A percentile compares a stretch with the other conserved stretches of the same genome.
Evolutionary conservation across 2,888 invertebrate species (phyloP).

Genomic region (Tetheella fluctuosa): DNA sequence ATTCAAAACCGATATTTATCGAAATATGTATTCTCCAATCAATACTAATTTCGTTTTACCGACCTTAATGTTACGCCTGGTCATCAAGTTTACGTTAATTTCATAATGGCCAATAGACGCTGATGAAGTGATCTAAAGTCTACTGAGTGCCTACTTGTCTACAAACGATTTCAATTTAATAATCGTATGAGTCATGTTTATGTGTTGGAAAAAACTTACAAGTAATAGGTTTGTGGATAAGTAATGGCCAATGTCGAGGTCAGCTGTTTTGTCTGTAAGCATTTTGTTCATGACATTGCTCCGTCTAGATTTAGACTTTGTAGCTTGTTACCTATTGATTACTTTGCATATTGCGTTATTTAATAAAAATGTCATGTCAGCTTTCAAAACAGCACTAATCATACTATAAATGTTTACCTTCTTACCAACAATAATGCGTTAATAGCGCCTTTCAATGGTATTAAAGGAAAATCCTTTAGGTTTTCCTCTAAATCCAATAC

Average conservation of each 20-base stretch:
- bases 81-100: background rate
- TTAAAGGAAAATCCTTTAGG: background rate
- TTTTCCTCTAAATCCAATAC: background rate
- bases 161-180: background rate
- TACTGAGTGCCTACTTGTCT: slow-evolving; percentile 1
- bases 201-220: slow-evolving; percentile 1
- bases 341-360: no score
- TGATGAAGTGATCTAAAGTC: background rate
- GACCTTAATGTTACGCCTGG: no score
- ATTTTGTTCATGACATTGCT: background rate
- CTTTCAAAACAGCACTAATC: no score
- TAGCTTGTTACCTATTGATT: no score
- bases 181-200: slow-evolving; percentile 4
- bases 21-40: background rate
- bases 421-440: background rate
- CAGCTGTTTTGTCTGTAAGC: slow-evolving; percentile 7
- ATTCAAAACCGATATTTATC: background rate
- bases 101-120: background rate
- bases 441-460: no score
- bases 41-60: background rate
- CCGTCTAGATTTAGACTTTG: background rate
- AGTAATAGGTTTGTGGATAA: background rate
- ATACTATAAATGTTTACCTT: no score
- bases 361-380: no score
- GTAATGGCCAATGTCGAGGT: slow-evolving; percentile 12